Conservation (phyloP, 2,113 vertebrate genomes). For the Danionella cerebrum region DNA sequence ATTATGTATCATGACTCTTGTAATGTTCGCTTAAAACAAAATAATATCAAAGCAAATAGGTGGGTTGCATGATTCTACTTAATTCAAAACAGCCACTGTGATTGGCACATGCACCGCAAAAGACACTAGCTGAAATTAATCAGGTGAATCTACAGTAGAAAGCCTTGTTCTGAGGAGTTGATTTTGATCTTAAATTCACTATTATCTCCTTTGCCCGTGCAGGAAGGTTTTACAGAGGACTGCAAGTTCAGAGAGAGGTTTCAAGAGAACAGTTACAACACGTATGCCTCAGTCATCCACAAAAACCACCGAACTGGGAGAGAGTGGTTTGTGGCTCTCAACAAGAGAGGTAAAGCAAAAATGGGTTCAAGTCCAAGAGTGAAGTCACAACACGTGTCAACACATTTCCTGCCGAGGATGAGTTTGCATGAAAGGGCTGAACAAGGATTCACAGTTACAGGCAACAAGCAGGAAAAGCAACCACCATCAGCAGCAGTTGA, state of each 20-base stretch:
- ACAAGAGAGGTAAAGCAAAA: constrained; percentile 93
- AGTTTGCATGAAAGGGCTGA: constrained; percentile 57
- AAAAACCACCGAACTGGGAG: constrained; percentile 74
- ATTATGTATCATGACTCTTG: too few relatives aligned
- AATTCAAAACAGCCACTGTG: too few relatives aligned
- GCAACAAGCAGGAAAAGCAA: constrained; percentile 52
- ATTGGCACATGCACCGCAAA: too few relatives aligned
- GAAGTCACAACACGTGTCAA: constrained; percentile 89
- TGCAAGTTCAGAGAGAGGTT: constrained; percentile 94
- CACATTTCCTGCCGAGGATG: constrained; percentile 88
- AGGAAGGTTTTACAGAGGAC: constrained; percentile 83
- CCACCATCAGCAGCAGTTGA: not conserved
- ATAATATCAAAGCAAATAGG: too few relatives aligned
- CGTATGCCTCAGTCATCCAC: constrained; percentile 83
- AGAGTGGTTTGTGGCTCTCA: constrained; percentile 92
- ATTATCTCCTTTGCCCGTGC: constrained; percentile 6
- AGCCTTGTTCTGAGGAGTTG: too few relatives aligned
- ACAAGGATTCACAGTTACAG: constrained; percentile 76
- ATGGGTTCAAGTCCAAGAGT: constrained; percentile 86
- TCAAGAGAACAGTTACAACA: constrained; percentile 98
- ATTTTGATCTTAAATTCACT: not conserved
- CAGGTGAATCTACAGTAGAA: too few relatives aligned
- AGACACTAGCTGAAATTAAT: too few relatives aligned
- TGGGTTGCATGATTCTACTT: too few relatives aligned
- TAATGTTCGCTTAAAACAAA: too few relatives aligned